phyloP scores from a whole-genome alignment of 2,888 invertebrate genomes.

The Rhagophthalmus giganteus region DNA sequence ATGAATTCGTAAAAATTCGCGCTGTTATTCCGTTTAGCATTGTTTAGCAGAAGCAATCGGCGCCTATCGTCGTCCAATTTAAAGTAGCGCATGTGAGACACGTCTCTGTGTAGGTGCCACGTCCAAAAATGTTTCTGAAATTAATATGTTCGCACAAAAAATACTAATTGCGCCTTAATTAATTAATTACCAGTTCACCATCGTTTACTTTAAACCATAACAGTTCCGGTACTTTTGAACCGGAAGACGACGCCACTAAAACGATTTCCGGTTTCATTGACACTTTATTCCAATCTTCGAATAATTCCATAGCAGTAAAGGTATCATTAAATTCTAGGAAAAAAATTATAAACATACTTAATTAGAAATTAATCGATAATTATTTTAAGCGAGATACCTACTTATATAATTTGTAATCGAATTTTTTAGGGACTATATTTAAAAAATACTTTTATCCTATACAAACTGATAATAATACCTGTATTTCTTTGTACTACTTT shows the following conservation, averaged over 20 bases:
- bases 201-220: slow-evolving; percentile 46
- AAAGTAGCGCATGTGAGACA: slow-evolving; percentile 36
- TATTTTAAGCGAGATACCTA: no score
- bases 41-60: slow-evolving; percentile 32
- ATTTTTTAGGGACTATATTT: no score
- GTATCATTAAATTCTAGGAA: slow-evolving; percentile 30
- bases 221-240: slow-evolving; percentile 36
- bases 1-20: slow-evolving; percentile 50
- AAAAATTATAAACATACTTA: not conserved
- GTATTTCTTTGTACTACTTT: no score
- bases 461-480: no score
- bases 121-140: slow-evolving; percentile 39
- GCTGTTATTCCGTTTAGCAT: slow-evolving; percentile 27
- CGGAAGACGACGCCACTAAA: slow-evolving; percentile 41
- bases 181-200: slow-evolving; percentile 36
- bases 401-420: no score
- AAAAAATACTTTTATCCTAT: no score
- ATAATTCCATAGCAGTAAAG: slow-evolving; percentile 36
- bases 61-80: slow-evolving; percentile 23
- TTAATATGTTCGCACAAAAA: not conserved
- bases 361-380: no score
- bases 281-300: slow-evolving; percentile 37
- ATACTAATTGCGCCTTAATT: not conserved
- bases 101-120: slow-evolving; percentile 39
- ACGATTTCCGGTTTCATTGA: slow-evolving; percentile 33